Base-by-base conservation (phyloP, 2,888 invertebrate species). In the Caenorhabditis angaria region DNA sequence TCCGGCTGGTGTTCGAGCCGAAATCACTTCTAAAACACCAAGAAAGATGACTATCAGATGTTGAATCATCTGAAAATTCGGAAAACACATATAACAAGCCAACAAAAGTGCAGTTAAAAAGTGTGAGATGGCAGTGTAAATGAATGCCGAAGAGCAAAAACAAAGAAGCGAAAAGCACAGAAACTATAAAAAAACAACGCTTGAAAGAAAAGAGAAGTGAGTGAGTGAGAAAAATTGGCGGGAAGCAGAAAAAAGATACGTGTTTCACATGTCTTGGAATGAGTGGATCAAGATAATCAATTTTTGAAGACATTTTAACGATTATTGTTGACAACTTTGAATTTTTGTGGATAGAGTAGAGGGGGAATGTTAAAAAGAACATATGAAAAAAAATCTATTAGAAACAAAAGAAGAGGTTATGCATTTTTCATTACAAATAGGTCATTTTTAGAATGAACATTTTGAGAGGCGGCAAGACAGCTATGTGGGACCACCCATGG, bases 1-100 rank as follows among this genome's bases (percentile, higher is more conserved):
- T 58, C 85, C 85, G 57, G 76, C 70, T 22, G 81, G 77, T n/a
- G 71, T 74, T 24, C 78, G 64, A 28, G 67, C 72, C 12, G 27
- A 27, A 29, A 35, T 18, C 2, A 29, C 25, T 61, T 57, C 70
- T 25, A 29, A 35, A 22, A 66, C 51, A 27, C 65, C 62, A 59
- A 65, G 65, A n/a, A 70, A 41, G 12, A 70, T 62, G 56, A 70
- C 65, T 48, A 65, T 51, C 6, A 66, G 22, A n/a, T n/a, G n/a
- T 54, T 65, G 65, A 66, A 60, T 48, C 72, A 72, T 72, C 72
- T 72, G 64, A 18, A 65, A 51, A 2, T 41, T 41, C 10, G 14
- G 14, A 14, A 2, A 41, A 41, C 18, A 18, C 41, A 6, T 3
- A 10, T 18, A 18, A 5, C 8, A 41, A 41, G 41, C 41, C 32